Evolutionary conservation across 2,888 invertebrate genomes (phyloP).

Genomic region (Lithophane semibrunnea): DNA sequence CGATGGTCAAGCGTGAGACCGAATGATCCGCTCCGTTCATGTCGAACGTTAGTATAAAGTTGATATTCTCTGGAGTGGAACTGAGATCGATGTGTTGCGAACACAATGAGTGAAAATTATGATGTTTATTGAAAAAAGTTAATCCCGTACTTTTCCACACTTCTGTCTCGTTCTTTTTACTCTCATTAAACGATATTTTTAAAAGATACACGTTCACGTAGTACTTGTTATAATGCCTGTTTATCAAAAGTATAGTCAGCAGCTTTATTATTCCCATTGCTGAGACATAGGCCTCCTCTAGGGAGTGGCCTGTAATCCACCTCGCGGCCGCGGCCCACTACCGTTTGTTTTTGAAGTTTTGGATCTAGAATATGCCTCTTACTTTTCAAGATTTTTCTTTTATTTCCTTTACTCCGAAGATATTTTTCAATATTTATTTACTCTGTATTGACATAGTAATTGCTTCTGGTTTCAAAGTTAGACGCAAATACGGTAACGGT

Average conservation of each 20-base stretch:
- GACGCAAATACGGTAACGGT: slow-evolving; percentile 27
- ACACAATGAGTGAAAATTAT: not conserved
- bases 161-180: not conserved
- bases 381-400: not conserved
- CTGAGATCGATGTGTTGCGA: not conserved
- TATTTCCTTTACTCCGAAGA: not conserved
- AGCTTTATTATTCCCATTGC: not conserved
- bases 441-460: slow-evolving; percentile 6
- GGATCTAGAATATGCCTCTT: not conserved
- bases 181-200: not conserved
- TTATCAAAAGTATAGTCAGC: not conserved
- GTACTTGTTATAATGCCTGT: not conserved
- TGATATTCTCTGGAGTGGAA: slow-evolving; percentile 18
- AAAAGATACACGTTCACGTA: not conserved
- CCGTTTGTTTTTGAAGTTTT: not conserved
- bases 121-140: not conserved
- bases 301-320: not conserved
- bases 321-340: too few species aligned
- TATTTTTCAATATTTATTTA: not conserved
- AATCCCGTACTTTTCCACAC: not conserved
- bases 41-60: slow-evolving; percentile 12
- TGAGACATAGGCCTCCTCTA: not conserved
- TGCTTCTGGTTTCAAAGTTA: slow-evolving; percentile 27
- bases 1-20: slow-evolving; percentile 25
- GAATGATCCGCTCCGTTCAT: slow-evolving; percentile 16